Evolutionary conservation across 2,888 invertebrate species (phyloP).

Genomic region (Rhyacophila evoluta): DNA sequence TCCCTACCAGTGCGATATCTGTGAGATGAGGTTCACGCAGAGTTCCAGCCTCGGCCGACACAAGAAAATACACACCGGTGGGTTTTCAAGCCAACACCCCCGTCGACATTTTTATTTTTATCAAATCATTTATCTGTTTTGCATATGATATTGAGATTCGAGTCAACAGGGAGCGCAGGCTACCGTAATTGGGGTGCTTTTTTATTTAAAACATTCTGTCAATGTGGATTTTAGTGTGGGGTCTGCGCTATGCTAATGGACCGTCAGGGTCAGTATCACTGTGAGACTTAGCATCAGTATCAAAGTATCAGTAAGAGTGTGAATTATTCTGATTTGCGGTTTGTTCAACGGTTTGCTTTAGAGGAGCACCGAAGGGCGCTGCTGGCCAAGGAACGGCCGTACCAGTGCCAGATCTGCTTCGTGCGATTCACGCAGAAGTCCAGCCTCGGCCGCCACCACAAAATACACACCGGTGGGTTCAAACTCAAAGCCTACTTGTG

Average conservation of each 20-base stretch:
- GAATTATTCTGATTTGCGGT: slow-evolving; percentile 24
- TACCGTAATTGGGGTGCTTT: not conserved
- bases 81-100: slow-evolving; percentile 22
- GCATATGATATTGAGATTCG: slow-evolving; percentile 22
- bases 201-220: not conserved
- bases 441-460: slow-evolving; percentile 80
- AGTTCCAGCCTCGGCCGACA: slow-evolving; percentile 78
- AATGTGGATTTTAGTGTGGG: not conserved
- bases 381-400: slow-evolving; percentile 75
- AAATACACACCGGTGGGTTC: slow-evolving; percentile 77
- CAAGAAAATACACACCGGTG: slow-evolving; percentile 75
- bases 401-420: slow-evolving; percentile 79
- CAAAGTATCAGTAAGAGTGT: not conserved
- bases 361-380: slow-evolving; percentile 73
- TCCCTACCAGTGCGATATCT: slow-evolving; percentile 76
- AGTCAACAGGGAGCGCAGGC: not conserved
- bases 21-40: slow-evolving; percentile 76
- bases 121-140: slow-evolving; percentile 13
- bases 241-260: not conserved
- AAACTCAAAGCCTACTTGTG: slow-evolving; percentile 59
- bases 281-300: not conserved
- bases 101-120: slow-evolving; percentile 15
- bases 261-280: not conserved
- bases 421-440: slow-evolving; percentile 82
- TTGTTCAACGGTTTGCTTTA: slow-evolving; percentile 59